phyloP scores from a whole-genome alignment of 2,113 vertebrate genomes.

The Eulemur macaco region DNA sequence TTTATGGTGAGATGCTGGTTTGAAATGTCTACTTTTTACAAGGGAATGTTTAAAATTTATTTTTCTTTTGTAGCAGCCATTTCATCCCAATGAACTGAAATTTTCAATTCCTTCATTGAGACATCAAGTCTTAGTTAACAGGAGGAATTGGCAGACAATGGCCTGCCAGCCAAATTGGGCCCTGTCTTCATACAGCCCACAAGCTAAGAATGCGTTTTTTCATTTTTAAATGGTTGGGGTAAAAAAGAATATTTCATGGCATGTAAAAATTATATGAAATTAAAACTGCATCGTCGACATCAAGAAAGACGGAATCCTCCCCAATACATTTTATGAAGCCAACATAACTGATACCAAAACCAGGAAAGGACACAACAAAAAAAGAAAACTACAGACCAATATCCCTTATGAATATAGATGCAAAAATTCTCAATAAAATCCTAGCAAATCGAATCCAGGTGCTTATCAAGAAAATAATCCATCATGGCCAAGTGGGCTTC shows the following conservation, averaged over 20 bases:
- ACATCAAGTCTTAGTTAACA: conserved; percentile 46
- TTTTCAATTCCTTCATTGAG: conserved; percentile 26
- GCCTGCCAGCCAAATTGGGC: not conserved
- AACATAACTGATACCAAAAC: no score
- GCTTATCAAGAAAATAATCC: no score
- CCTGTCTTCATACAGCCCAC: not conserved
- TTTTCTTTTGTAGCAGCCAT: no score
- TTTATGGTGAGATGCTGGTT: conserved; percentile 2
- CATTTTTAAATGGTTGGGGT: conserved; percentile 33
- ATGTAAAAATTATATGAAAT: conserved; percentile 18
- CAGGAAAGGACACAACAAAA: no score
- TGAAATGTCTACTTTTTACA: conserved; percentile 14
- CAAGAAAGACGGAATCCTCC: no score
- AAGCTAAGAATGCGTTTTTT: conserved; percentile 12
- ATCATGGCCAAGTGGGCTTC: no score
- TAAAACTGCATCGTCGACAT: not conserved
- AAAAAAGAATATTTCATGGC: conserved; percentile 34
- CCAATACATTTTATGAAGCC: no score
- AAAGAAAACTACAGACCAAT: no score
- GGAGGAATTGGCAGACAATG: not conserved
- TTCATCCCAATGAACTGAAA: not conserved
- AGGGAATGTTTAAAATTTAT: not conserved
- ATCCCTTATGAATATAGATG: no score
- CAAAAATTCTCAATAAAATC: no score
- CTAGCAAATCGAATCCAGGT: no score